A percentile compares a stretch with the other conserved stretches of the same genome.
Conservation (phyloP, 2,888 invertebrate species). For the Caenorhabditis uteleia region DNA sequence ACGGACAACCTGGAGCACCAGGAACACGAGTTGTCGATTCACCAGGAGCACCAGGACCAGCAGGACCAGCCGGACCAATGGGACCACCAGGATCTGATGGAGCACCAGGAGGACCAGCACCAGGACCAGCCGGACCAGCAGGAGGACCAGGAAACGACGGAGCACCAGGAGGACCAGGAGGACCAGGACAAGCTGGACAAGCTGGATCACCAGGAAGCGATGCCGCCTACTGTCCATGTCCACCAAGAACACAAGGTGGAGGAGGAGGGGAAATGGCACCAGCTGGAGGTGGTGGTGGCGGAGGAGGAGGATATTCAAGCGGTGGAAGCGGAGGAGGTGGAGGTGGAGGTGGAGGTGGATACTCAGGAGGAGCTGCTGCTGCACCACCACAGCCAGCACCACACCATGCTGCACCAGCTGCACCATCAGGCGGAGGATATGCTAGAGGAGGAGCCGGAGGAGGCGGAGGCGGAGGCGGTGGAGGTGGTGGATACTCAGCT, state of each 20-base stretch:
- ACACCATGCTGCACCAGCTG: not conserved
- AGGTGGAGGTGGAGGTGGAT: conserved; percentile 15
- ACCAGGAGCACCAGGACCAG: conserved; percentile 33
- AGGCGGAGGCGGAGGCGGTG: not conserved
- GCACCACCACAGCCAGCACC: not conserved
- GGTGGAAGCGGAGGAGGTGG: conserved; percentile 9
- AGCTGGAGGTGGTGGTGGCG: conserved; percentile 17
- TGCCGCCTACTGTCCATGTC: conserved; percentile 42
- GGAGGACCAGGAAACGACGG: conserved; percentile 42
- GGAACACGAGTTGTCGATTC: conserved; percentile 17
- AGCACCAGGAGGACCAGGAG: conserved; percentile 28
- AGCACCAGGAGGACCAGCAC: conserved; percentile 26
- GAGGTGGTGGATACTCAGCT: conserved; percentile 1
- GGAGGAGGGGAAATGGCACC: conserved; percentile 16
- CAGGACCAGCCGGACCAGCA: conserved; percentile 54
- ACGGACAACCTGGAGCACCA: conserved; percentile 30
- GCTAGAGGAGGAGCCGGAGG: not conserved
- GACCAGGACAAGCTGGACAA: conserved; percentile 25
- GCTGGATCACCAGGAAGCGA: conserved; percentile 38
- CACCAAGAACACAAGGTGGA: conserved; percentile 40
- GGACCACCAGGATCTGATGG: conserved; percentile 31
- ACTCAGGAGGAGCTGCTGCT: conserved; percentile 23
- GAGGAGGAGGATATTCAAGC: conserved; percentile 10
- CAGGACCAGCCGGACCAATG: conserved; percentile 37
- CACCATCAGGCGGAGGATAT: not conserved